A percentile compares a stretch with the other conserved stretches of the same genome.
These are phyloP conservation scores for Andrena haemorrhoa DNA, from an alignment of 2,888 invertebrate genomes.

Conservation along the genomic window DNA sequence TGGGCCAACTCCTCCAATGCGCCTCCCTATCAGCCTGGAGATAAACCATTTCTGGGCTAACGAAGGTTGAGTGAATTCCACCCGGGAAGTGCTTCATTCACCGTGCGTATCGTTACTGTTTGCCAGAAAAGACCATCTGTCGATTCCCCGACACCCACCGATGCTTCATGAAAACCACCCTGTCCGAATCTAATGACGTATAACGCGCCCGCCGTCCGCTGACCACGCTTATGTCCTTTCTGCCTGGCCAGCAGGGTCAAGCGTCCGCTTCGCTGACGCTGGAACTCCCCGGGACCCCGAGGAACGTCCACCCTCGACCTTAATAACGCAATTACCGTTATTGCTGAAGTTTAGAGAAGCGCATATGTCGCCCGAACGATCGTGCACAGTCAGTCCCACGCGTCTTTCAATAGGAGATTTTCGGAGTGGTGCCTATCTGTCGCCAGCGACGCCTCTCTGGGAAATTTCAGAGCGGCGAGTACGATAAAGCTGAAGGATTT, in stretches of 20 bases:
- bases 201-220: conserved; percentile 78
- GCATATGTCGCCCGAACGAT: conserved; percentile 73
- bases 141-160: conserved; percentile 80
- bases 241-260: conserved; percentile 79
- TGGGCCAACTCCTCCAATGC: no score
- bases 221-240: conserved; percentile 73
- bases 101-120: conserved; percentile 65
- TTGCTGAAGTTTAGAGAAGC: conserved; percentile 80
- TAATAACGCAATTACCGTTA: conserved; percentile 84
- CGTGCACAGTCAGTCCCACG: neutral
- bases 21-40: neutral
- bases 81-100: conserved; percentile 52
- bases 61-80: conserved; percentile 35
- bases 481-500: conserved; percentile 8
- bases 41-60: conserved; percentile 19
- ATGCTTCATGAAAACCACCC: conserved; percentile 74
- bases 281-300: conserved; percentile 60
- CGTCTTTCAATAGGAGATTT: neutral
- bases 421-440: neutral
- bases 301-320: conserved; percentile 72
- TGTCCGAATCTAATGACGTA: conserved; percentile 82
- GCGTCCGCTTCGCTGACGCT: conserved; percentile 78
- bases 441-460: neutral
- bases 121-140: conserved; percentile 81
- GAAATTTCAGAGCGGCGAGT: no score